Evolutionary conservation across 2,888 invertebrate genomes (phyloP).

Genomic region (Opisthograptis luteolata): DNA sequence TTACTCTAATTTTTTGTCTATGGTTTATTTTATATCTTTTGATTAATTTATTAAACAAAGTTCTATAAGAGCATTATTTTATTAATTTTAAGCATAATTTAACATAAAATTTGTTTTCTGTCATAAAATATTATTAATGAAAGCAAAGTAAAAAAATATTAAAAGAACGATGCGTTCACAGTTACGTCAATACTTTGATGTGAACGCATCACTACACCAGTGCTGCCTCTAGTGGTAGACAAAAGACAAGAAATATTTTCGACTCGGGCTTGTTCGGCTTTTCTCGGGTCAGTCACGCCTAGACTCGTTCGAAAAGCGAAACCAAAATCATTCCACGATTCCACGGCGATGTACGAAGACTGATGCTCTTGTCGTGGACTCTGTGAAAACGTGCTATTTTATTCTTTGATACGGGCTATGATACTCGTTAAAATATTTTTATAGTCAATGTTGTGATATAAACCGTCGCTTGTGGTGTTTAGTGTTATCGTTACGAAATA

Average conservation of each 20-base stretch:
- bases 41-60: too few species aligned
- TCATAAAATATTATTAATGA: too few species aligned
- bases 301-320: conserved; percentile 83
- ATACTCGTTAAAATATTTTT: conserved; percentile 67
- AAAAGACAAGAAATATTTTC: not conserved
- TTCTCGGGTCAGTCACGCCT: conserved; percentile 81
- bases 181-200: too few species aligned
- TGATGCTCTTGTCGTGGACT: conserved; percentile 81
- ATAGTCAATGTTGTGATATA: conserved; percentile 75
- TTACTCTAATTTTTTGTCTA: too few species aligned
- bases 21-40: too few species aligned
- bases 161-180: too few species aligned
- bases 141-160: too few species aligned
- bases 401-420: conserved; percentile 71
- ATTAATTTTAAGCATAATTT: too few species aligned
- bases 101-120: too few species aligned
- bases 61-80: too few species aligned
- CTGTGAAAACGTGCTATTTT: conserved; percentile 76
- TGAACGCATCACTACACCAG: conserved; percentile 13
- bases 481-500: conserved; percentile 68
- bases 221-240: conserved; percentile 14
- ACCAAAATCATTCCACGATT: conserved; percentile 81
- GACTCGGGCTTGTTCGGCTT: conserved; percentile 55
- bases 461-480: conserved; percentile 71
- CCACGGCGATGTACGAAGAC: conserved; percentile 81